phyloP scores from a whole-genome alignment of 1,140 invertebrate genomes.

The Temnothorax curvispinosus region DNA sequence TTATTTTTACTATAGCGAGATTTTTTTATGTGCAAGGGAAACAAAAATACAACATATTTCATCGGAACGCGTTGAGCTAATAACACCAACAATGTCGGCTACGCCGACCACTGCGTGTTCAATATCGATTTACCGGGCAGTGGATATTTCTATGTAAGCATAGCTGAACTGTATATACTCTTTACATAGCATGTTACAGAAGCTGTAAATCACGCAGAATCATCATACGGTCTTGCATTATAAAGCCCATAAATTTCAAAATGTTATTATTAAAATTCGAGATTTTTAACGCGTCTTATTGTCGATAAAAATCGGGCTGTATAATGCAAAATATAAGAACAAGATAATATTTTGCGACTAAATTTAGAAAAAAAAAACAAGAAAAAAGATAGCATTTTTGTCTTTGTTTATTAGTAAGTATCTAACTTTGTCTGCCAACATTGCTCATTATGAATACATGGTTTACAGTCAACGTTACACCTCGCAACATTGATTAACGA shows the following conservation, averaged over 20 bases:
- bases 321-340: not conserved
- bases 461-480: conserved; percentile 20
- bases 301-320: not conserved
- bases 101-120: conserved; percentile 63
- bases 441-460: not conserved
- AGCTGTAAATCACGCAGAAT: conserved; percentile 72
- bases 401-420: not conserved
- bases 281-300: not conserved
- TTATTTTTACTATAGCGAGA: not conserved
- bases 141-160: conserved; percentile 73
- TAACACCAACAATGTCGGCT: conserved; percentile 45
- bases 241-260: conserved; percentile 6
- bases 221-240: not conserved
- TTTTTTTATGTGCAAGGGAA: not conserved
- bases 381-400: not conserved
- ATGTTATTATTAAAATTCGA: not conserved
- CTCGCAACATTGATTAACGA: conserved; percentile 35
- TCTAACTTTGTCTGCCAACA: not conserved
- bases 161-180: conserved; percentile 49
- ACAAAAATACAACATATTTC: not conserved
- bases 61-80: conserved; percentile 28
- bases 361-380: not conserved
- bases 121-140: conserved; percentile 78
- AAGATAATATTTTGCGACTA: not conserved
- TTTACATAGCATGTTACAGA: conserved; percentile 70